Conservation (phyloP, 2,113 vertebrate species). For the Myrmecophaga tridactyla region DNA sequence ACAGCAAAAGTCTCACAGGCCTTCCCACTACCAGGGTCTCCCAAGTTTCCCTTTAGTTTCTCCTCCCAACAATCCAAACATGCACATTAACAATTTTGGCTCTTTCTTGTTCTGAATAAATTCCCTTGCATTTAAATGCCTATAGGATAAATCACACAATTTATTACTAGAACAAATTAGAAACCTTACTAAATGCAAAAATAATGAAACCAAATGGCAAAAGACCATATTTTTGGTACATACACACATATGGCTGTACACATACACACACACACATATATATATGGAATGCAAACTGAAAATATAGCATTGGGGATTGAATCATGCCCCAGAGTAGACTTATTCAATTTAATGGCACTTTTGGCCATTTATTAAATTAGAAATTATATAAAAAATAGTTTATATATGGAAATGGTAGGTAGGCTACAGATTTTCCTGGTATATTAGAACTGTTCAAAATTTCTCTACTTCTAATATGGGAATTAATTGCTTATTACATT, state of each 20-base stretch:
- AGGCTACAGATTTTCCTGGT: background rate
- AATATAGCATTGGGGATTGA: background rate
- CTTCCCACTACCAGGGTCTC: background rate
- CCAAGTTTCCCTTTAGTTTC: background rate
- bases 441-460: too few species aligned
- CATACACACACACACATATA: background rate
- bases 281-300: background rate
- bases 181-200: too few species aligned
- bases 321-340: too few species aligned
- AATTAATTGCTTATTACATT: background rate
- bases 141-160: background rate
- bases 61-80: background rate
- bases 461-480: background rate
- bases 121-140: background rate
- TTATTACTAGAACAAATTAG: too few species aligned
- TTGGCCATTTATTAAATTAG: background rate
- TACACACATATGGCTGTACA: background rate
- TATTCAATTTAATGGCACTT: background rate
- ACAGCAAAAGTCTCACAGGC: background rate
- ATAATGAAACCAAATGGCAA: too few species aligned
- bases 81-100: background rate
- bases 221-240: background rate
- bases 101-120: background rate
- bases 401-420: background rate
- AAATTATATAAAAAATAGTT: background rate